phyloP scores from a whole-genome alignment of 2,113 vertebrate species.

The Muntiacus muntjak region DNA sequence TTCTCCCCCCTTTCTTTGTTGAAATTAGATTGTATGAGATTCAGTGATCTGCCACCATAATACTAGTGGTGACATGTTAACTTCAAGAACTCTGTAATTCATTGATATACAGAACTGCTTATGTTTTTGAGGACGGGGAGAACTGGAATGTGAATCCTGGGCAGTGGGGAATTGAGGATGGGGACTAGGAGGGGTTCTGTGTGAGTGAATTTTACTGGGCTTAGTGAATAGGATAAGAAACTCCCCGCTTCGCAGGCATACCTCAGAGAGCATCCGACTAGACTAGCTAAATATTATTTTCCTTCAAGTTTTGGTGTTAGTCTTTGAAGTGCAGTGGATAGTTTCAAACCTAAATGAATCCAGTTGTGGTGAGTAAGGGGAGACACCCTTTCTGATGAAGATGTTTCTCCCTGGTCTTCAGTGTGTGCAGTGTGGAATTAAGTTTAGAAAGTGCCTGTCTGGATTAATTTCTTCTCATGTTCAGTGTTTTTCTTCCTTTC shows the following conservation, averaged over 20 bases:
- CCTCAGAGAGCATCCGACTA: background rate
- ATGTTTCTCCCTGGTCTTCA: slow-evolving; percentile 29
- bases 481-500: slow-evolving; percentile 44
- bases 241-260: background rate
- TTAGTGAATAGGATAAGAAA: background rate
- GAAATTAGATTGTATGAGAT: background rate
- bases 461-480: slow-evolving; percentile 43
- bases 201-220: background rate
- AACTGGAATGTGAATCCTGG: background rate
- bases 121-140: background rate
- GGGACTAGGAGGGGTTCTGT: background rate
- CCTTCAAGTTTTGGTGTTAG: background rate
- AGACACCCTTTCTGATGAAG: background rate
- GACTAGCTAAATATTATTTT: background rate
- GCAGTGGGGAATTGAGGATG: background rate
- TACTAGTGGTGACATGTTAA: background rate
- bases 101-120: background rate
- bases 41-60: background rate
- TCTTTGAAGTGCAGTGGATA: background rate
- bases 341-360: background rate
- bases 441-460: slow-evolving; percentile 34
- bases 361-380: background rate
- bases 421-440: background rate
- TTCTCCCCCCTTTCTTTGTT: background rate
- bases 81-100: background rate